Conservation (phyloP, 2,888 invertebrate species). For the Macrosiphum euphorbiae region DNA sequence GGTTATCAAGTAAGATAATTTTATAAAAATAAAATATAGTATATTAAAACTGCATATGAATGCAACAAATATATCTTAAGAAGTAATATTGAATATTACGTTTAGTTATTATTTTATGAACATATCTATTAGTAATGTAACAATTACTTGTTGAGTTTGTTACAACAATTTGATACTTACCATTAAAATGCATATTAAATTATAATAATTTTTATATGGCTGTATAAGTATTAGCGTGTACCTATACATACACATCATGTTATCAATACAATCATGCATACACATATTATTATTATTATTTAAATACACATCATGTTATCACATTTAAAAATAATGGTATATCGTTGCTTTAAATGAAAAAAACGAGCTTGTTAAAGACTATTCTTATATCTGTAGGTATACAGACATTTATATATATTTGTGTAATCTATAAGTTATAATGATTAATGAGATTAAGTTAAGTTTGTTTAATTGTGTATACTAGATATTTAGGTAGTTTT, state of each 20-base stretch:
- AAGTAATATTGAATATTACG: background rate
- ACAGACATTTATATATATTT: too few relatives aligned
- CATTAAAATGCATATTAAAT: background rate
- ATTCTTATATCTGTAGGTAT: too few relatives aligned
- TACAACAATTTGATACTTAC: background rate
- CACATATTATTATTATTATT: too few relatives aligned
- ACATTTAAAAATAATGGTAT: too few relatives aligned
- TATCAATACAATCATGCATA: too few relatives aligned
- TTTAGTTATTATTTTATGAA: background rate
- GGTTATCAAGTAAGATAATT: background rate
- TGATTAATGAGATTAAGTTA: too few relatives aligned
- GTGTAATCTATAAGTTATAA: too few relatives aligned
- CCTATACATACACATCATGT: background rate
- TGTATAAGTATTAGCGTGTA: background rate
- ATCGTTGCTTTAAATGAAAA: too few relatives aligned
- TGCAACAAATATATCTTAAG: background rate
- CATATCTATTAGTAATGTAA: background rate
- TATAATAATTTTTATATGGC: background rate
- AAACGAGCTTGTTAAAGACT: too few relatives aligned
- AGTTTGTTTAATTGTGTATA: too few relatives aligned
- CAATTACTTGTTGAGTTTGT: background rate
- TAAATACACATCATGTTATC: too few relatives aligned
- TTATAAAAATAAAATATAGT: background rate
- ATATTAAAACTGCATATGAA: background rate
- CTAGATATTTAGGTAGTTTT: too few relatives aligned